Evolutionary conservation across 1,140 invertebrate species (phyloP), one percentile per base, ranked within the genome.

Genomic region (Drosophila nigromelanica): DNA sequence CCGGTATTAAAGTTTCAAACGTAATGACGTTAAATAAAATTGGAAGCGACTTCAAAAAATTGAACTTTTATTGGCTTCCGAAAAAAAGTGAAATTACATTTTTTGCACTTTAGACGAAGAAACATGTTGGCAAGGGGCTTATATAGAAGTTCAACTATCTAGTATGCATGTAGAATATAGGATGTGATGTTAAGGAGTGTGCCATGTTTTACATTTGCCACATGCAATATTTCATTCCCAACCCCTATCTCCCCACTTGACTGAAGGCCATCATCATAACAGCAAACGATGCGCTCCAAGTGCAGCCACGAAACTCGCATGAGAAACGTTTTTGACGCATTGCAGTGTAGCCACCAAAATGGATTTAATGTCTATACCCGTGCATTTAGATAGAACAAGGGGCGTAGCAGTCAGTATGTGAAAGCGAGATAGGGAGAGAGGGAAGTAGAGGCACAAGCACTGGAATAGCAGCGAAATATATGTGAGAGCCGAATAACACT

Each of bases 1-100:
- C 63, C 37, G 78, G 78, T 87, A 87, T 87, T 87, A 89, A 87
- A 87, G 78, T 89, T 79, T 87, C 82, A 89, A 48, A 75, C 76
- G 80, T 87, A 86, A 87, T 87, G 83, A 89, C 82, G 83, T 87
- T 87, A 89, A 87, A 87, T 89, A 87, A 87, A 87, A 87, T 87
- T 87, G 82, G 76, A 89, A 79, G 82, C 79, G 82, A 87, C 82
- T 87, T 87, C 48, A 79, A 81, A 81, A 86, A 87, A 87, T 87
- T 89, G 83, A 87, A 89, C 83, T 76, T 87, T 73, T 87, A 87
- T 82, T 87, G 82, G 82, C 68, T 82, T 69, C 30, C 35, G 35
- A 27, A 59, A 75, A 76, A 80, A 86, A 79, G 83, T 82, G 76
- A 87, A 87, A 89, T 79, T 79, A 73, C 68, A 52, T 56, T 78